Base-by-base conservation (phyloP, 2,113 vertebrate genomes). In the Australoheros scitulus region DNA sequence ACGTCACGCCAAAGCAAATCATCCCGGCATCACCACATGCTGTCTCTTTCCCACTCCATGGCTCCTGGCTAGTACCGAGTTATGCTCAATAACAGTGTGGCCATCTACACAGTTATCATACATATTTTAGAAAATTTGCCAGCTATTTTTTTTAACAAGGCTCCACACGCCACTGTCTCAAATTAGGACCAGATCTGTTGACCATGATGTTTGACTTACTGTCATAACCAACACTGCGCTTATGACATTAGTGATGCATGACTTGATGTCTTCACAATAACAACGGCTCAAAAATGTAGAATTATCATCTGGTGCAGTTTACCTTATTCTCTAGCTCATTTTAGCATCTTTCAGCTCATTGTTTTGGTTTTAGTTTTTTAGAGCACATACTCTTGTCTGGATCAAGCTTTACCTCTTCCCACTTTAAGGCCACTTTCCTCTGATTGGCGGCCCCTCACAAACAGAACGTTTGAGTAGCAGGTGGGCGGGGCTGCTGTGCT, bases 1-100 rank as follows among this genome's bases (percentile, higher is more conserved):
- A 80, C 18, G 22, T 87, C 91, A 85, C 14, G 57, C 80, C 76
- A 72, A 74, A 89, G 88, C 87, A 86, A 90, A 89, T 85, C 86
- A 88, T 87, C 81, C 75, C 81, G 86, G 65, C 80, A 87, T 83
- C 88, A 81, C 52, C 72, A 87, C 56, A 79, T 80, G 34, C 58
- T 20, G 38, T 61, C 84, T 82, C 78, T 34, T 56, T 47, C 22
- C 24, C 47, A 4, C 60, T 59, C 38, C 14, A n/a, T 63, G 65
- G 41, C 81, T 87, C 59, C 22, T 65, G 60, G 63, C 79, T 87
- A 72, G 41, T 76, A 79, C 74, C 75, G 72, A 88, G 38, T 85
- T 82, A 80, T 36, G 34, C 41, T 85, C 34, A 86, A 81, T 81
- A 86, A 77, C 59, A 64, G 22, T 43, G 60, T 47, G 38, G 22